Conservation (phyloP, 2,888 invertebrate genomes). For the Nymphalis polychloros region DNA sequence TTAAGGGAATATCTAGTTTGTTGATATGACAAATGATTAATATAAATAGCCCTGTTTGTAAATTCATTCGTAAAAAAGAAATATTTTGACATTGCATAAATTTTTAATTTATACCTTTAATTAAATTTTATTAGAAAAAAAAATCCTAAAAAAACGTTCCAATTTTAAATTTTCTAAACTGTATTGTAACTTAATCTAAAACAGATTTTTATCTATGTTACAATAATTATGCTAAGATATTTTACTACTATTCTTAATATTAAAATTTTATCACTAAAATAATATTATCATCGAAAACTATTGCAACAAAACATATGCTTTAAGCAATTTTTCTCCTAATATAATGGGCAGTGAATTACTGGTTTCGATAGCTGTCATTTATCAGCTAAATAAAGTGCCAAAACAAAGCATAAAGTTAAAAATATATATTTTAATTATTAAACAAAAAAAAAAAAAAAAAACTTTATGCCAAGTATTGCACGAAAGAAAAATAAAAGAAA, state of each 20-base stretch:
- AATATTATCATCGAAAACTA: slow-evolving; percentile 59
- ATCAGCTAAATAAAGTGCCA: slow-evolving; percentile 43
- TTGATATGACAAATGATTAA: neutral
- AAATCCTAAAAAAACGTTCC: neutral
- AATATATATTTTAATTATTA: slow-evolving; percentile 32
- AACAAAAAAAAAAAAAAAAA: slow-evolving; percentile 32
- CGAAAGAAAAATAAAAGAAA: slow-evolving; percentile 44
- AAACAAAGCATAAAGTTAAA: slow-evolving; percentile 52
- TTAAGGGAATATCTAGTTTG: slow-evolving; percentile 11
- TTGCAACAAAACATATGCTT: slow-evolving; percentile 67
- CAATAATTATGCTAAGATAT: slow-evolving; percentile 28
- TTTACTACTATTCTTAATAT: slow-evolving; percentile 37
- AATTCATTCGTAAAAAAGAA: neutral
- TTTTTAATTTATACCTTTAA: neutral
- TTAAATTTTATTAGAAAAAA: neutral
- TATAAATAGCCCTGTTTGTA: slow-evolving; percentile 13
- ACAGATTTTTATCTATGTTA: slow-evolving; percentile 26
- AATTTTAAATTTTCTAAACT: slow-evolving; percentile 9
- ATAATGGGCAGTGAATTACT: slow-evolving; percentile 73
- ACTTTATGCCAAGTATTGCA: slow-evolving; percentile 66
- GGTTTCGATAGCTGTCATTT: slow-evolving; percentile 56
- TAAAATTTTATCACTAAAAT: slow-evolving; percentile 38
- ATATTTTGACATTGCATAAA: slow-evolving; percentile 8
- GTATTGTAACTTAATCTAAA: slow-evolving; percentile 23
- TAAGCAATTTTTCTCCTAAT: slow-evolving; percentile 55